A percentile compares a stretch with the other conserved stretches of the same genome.
Evolutionary conservation across 1,140 invertebrate genomes (phyloP).

Genomic region (Globodera rostochiensis): DNA sequence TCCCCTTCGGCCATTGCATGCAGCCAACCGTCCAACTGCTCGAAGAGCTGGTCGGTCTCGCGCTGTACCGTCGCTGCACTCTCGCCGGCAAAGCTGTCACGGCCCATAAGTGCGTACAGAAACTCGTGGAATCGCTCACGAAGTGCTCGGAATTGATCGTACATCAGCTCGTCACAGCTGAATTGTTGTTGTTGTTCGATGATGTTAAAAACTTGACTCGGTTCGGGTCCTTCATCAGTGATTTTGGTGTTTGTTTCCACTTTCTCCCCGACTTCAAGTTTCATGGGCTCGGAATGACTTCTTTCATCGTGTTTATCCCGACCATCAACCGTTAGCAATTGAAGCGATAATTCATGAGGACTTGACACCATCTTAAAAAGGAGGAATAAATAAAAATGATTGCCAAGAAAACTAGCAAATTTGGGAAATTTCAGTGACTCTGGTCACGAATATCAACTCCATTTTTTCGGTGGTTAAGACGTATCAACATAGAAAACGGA

Average conservation of each 20-base stretch:
- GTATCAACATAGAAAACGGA: neutral
- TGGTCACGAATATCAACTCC: too few species aligned
- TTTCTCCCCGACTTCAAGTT: neutral
- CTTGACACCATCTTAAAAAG: neutral
- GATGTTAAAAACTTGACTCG: neutral
- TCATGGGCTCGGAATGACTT: constrained; percentile 5
- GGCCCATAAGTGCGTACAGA: neutral
- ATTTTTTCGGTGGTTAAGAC: too few species aligned
- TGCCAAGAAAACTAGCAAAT: neutral
- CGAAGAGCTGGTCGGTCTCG: constrained; percentile 13
- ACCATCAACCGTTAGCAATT: neutral
- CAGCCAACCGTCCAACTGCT: constrained; percentile 16
- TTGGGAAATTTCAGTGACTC: too few species aligned
- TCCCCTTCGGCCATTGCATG: constrained; percentile 12
- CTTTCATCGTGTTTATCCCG: neutral
- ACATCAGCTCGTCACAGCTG: neutral
- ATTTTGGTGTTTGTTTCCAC: too few species aligned
- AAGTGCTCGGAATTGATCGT: neutral
- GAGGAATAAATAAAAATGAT: neutral
- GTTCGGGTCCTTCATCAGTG: too few species aligned
- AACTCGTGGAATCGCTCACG: neutral
- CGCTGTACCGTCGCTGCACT: neutral
- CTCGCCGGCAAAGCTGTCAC: neutral
- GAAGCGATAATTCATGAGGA: neutral
- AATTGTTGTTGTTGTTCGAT: neutral